Evolutionary conservation across 2,797 vertebrate species (phyloP).

Genomic region (Strix occidentalis): DNA sequence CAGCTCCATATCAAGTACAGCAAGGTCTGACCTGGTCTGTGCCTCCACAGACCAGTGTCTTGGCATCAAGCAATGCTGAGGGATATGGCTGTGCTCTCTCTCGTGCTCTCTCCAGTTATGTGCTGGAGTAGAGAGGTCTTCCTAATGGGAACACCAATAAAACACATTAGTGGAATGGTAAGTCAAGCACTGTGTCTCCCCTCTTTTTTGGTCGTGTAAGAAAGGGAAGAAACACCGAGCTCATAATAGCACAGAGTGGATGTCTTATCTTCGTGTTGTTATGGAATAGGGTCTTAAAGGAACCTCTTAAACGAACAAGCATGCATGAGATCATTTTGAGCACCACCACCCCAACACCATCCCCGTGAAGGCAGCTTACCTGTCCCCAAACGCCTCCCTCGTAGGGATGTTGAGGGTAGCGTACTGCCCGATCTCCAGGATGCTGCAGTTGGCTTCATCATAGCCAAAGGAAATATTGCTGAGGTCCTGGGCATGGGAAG

Average conservation of each 20-base stretch:
- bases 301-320: neutral
- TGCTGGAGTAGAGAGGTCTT: neutral
- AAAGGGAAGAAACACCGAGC: neutral
- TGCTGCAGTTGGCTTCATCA: constrained; percentile 75
- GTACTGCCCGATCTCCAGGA: constrained; percentile 84
- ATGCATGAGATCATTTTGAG: neutral
- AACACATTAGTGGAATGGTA: neutral
- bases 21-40: neutral
- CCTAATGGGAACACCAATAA: neutral
- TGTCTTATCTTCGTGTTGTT: accelerated
- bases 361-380: constrained; percentile 64
- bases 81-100: neutral
- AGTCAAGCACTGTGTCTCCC: neutral
- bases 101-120: neutral
- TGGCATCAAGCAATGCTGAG: neutral
- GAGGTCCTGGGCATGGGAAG: constrained; percentile 59
- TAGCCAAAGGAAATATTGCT: constrained; percentile 78
- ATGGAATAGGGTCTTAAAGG: neutral
- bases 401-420: constrained; percentile 83
- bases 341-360: neutral
- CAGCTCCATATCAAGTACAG: accelerated
- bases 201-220: neutral
- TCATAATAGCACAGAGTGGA: neutral
- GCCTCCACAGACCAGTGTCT: neutral
- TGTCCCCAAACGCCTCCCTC: constrained; percentile 76